Base-by-base conservation (phyloP, 2,888 invertebrate genomes). In the Galeopsomyia nigrocyanea region DNA sequence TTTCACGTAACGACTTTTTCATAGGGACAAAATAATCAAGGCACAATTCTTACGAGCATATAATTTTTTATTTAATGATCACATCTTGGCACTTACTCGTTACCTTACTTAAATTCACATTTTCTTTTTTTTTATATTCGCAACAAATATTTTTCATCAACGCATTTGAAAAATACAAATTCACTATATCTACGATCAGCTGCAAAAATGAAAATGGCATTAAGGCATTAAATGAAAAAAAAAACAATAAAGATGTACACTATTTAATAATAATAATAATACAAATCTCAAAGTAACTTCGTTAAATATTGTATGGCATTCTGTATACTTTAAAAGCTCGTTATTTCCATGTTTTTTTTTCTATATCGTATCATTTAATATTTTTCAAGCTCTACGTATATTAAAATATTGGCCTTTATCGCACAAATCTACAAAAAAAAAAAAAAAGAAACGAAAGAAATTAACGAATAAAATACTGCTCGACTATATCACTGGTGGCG, bases 51-150 rank as follows among this genome's bases (percentile, higher is more conserved):
- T 69, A 67, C 26, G 76, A 72, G 67, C 64, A 49, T 51, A 58
- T 51, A 66, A 65, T 65, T 74, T n/a, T 26, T 74, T 74, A 74
- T 74, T 74, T 51, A 19, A 50, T 57, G 10, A 67, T 64, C 17
- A 51, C 31, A 56, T 64, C 62, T 74, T 74, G 68, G 68, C 61
- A 71, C 71, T 68, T 67, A 55, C 64, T 68, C n/a, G 39, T 60
- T 26, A 58, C 0, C 46, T 56, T 56, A 50, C 26, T 60, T 50
- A 53, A 39, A 55, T 73, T 68, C 14, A 55, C 39, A 56, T 21
- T 26, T 17, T 62, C 10, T 19, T 47, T 68, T 49, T 21, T 47
- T 39, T 39, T 7, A 39, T 39, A 39, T 39, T 39, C 39, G 39
- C 39, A 39, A 39, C 39, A 39, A 10, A 3, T 39, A 39, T 10